phyloP scores from a whole-genome alignment of 1,140 invertebrate genomes.

The Nymphalis io region DNA sequence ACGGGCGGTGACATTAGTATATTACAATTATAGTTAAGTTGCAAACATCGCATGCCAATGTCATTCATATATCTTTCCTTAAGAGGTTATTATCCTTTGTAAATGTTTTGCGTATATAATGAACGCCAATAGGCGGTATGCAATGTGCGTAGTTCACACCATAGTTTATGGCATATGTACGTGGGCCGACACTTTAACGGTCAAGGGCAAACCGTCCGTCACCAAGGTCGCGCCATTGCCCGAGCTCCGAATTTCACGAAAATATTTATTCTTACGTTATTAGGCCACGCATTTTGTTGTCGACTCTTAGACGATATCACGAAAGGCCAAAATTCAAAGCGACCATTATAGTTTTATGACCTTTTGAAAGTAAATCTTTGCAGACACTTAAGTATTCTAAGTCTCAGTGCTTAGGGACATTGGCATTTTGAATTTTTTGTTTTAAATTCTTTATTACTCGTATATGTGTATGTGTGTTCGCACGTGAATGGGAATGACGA shows the following conservation, averaged over 20 bases:
- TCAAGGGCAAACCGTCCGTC: conserved; percentile 59
- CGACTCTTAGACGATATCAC: conserved; percentile 1
- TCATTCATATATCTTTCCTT: conserved; percentile 11
- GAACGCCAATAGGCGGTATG: conserved; percentile 37
- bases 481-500: background rate
- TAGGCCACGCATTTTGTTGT: background rate
- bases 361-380: conserved; percentile 4
- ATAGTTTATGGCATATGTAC: conserved; percentile 54
- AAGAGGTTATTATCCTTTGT: conserved; percentile 32
- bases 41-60: conserved; percentile 4
- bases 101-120: conserved; percentile 23
- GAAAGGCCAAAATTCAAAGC: conserved; percentile 8
- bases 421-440: conserved; percentile 32
- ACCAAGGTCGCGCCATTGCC: conserved; percentile 57
- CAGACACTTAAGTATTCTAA: conserved; percentile 36
- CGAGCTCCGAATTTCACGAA: conserved; percentile 51
- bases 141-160: conserved; percentile 46
- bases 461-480: background rate
- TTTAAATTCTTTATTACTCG: conserved; percentile 14
- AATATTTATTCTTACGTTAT: conserved; percentile 39
- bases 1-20: too few relatives aligned
- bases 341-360: conserved; percentile 6
- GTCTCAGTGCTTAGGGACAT: conserved; percentile 26
- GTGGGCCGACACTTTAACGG: conserved; percentile 54
- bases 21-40: conserved; percentile 8